Conservation (phyloP, 2,797 vertebrate species). For the Mus spretus region DNA sequence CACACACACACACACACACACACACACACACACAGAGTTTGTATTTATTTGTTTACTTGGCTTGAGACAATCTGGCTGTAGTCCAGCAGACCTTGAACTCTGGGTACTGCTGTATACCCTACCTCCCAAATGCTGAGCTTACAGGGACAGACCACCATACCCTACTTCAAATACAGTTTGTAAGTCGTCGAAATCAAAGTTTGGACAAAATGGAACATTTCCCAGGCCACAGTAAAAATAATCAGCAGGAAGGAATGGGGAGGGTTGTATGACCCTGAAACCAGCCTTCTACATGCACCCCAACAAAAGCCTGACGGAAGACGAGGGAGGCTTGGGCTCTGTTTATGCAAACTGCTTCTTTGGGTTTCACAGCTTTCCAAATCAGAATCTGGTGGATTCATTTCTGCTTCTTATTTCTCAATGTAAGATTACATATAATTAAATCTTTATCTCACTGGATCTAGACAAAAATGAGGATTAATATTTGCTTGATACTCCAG, state of each 20-base stretch:
- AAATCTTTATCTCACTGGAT: conserved; percentile 42
- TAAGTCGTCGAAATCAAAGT: conserved; percentile 8
- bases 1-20: neutral
- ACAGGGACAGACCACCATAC: too few species aligned
- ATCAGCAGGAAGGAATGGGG: neutral
- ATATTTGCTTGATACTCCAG: conserved; percentile 25
- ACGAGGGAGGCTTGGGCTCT: neutral
- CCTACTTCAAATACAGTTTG: neutral
- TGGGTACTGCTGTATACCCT: neutral
- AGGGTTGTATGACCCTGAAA: neutral
- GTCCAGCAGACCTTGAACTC: neutral
- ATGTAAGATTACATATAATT: conserved; percentile 3
- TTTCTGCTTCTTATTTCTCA: conserved; percentile 4
- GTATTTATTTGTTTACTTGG: neutral
- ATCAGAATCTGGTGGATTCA: neutral
- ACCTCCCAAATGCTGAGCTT: neutral
- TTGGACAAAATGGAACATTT: neutral
- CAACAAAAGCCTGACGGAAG: neutral
- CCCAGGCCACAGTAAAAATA: neutral
- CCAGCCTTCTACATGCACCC: neutral
- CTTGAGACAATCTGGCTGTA: neutral
- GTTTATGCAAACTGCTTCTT: conserved; percentile 10
- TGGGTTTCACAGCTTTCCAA: conserved; percentile 12
- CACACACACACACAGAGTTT: neutral
- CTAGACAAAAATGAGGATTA: conserved; percentile 10